These are phyloP conservation scores for Anagrus nilaparvatae DNA, from an alignment of 1,140 invertebrate species.

Conservation along the genomic window DNA sequence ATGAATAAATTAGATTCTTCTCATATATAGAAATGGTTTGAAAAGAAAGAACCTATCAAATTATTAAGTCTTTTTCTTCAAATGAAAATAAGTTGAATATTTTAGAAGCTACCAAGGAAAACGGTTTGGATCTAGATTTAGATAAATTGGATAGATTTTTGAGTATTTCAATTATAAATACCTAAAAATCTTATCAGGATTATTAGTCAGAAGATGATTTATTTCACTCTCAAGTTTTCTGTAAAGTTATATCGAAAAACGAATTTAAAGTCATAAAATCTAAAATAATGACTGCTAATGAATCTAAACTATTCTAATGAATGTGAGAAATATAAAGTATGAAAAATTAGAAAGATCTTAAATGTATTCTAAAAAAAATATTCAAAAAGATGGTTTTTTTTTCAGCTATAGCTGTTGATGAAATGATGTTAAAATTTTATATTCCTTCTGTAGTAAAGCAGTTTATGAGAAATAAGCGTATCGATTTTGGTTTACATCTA, in stretches of 20 bases:
- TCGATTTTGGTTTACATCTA: too few relatives aligned
- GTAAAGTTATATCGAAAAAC: constrained; percentile 11
- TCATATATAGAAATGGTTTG: too few relatives aligned
- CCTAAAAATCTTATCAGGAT: constrained; percentile 10
- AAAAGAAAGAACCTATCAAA: too few relatives aligned
- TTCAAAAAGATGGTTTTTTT: constrained; percentile 10
- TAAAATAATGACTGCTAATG: constrained; percentile 13
- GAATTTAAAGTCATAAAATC: constrained; percentile 11
- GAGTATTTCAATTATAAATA: constrained; percentile 12
- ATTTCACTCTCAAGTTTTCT: constrained; percentile 9
- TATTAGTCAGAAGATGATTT: constrained; percentile 13
- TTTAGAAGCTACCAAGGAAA: too few relatives aligned
- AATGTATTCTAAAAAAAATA: constrained; percentile 12
- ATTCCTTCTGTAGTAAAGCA: too few relatives aligned
- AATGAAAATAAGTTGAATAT: too few relatives aligned
- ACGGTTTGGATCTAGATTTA: too few relatives aligned
- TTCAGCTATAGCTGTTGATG: constrained; percentile 12
- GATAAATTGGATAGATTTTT: constrained; percentile 16
- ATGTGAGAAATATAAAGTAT: constrained; percentile 13
- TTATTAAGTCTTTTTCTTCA: too few relatives aligned
- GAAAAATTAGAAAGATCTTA: constrained; percentile 14
- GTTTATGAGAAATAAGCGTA: too few relatives aligned
- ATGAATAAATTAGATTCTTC: too few relatives aligned
- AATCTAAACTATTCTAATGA: constrained; percentile 10
- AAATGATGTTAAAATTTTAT: constrained; percentile 18